phyloP scores from a whole-genome alignment of 2,113 vertebrate genomes.

The Erythrolamprus reginae region DNA sequence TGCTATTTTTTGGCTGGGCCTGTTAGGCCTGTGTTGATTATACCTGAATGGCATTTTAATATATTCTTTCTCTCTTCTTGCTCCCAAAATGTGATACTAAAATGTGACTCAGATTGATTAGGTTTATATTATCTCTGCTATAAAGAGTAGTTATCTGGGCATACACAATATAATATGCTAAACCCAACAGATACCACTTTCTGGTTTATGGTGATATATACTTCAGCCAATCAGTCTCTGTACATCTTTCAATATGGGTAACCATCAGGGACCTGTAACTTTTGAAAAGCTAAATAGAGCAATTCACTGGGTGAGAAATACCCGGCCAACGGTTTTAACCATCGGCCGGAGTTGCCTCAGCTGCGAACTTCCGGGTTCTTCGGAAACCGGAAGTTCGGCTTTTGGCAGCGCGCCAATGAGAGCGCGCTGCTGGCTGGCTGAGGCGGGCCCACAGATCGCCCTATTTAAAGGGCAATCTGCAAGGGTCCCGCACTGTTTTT shows the following conservation, averaged over 20 bases:
- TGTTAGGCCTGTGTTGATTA: not conserved
- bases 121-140: not conserved
- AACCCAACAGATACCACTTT: not conserved
- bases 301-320: not conserved
- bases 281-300: constrained; percentile 5
- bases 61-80: not conserved
- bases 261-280: not conserved
- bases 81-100: not conserved
- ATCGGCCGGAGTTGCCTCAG: too few relatives aligned
- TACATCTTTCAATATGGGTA: not conserved
- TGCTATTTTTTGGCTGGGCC: not conserved
- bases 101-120: not conserved
- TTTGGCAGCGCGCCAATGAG: too few relatives aligned
- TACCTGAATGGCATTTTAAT: not conserved
- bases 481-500: too few relatives aligned
- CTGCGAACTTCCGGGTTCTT: too few relatives aligned
- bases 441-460: too few relatives aligned
- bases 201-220: not conserved
- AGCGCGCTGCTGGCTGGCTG: too few relatives aligned
- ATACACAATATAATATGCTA: not conserved
- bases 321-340: too few relatives aligned
- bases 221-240: not conserved
- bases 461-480: too few relatives aligned
- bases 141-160: not conserved
- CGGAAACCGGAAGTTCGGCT: too few relatives aligned